A percentile compares a stretch with the other conserved stretches of the same genome.
Evolutionary conservation across 2,797 vertebrate species (phyloP).

Genomic region (Florisuga fusca): DNA sequence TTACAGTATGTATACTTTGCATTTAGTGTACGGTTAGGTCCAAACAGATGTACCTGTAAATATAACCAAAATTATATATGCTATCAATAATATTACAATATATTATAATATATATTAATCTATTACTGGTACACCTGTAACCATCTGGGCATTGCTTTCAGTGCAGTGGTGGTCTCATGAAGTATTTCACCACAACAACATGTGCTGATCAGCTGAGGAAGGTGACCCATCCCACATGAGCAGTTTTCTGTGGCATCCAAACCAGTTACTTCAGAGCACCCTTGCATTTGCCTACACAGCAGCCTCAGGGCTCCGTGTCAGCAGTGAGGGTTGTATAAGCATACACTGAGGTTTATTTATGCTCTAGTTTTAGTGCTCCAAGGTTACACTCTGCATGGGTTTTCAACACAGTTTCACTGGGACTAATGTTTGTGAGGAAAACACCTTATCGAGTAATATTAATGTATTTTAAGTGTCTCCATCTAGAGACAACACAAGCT

Average conservation of each 20-base stretch:
- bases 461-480: not conserved
- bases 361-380: not conserved
- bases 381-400: not conserved
- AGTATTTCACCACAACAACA: not conserved
- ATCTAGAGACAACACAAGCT: not conserved
- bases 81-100: not conserved
- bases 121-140: not conserved
- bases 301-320: not conserved
- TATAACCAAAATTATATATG: not conserved
- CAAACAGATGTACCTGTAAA: not conserved
- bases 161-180: not conserved
- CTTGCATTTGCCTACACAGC: not conserved
- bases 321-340: not conserved
- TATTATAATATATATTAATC: not conserved
- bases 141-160: not conserved
- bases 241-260: accelerated
- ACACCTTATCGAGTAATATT: not conserved
- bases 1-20: not conserved
- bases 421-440: not conserved
- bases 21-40: not conserved
- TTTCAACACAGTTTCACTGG: not conserved
- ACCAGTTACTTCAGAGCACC: not conserved
- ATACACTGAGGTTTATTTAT: not conserved
- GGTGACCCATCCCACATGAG: not conserved
- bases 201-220: accelerated